These are phyloP conservation scores for Harpagoxenus sublaevis DNA, from an alignment of 2,888 invertebrate species.

Conservation along the genomic window DNA sequence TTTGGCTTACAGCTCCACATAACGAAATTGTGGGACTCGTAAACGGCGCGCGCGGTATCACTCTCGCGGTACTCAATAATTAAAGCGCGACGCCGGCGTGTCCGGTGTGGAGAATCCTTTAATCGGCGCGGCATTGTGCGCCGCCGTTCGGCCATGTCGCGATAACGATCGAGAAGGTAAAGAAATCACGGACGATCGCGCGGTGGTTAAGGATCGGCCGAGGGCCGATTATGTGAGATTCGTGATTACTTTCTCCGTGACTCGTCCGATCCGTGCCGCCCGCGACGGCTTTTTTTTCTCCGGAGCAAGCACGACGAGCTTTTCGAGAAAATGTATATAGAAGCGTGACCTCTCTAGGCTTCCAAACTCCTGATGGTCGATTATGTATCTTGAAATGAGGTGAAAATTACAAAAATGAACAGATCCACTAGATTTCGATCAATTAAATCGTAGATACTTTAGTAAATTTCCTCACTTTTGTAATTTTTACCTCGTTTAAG, in stretches of 20 bases:
- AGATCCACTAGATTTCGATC: no score
- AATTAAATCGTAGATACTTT: no score
- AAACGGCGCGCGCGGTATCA: constrained; percentile 43
- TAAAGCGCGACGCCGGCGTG: constrained; percentile 49
- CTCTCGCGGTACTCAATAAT: constrained; percentile 49
- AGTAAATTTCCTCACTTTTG: no score
- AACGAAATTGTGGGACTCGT: constrained; percentile 52
- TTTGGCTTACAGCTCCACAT: constrained; percentile 4
- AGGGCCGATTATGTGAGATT: constrained; percentile 72
- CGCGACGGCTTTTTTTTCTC: constrained; percentile 30
- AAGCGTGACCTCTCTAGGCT: not conserved
- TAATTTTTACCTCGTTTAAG: no score
- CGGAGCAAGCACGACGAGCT: constrained; percentile 25
- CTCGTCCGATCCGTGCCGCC: constrained; percentile 49
- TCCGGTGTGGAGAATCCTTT: constrained; percentile 68
- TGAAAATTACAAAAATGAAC: no score
- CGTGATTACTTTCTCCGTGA: constrained; percentile 73
- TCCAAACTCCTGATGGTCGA: not conserved
- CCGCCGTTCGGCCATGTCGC: constrained; percentile 68
- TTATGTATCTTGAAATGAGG: no score
- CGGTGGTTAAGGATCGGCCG: constrained; percentile 70
- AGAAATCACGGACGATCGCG: constrained; percentile 73
- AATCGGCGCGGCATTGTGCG: constrained; percentile 46
- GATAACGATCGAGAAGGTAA: constrained; percentile 74
- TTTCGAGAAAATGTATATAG: constrained; percentile 27